Conservation (phyloP, 2,888 invertebrate genomes). For the Aleiodes alternator region DNA sequence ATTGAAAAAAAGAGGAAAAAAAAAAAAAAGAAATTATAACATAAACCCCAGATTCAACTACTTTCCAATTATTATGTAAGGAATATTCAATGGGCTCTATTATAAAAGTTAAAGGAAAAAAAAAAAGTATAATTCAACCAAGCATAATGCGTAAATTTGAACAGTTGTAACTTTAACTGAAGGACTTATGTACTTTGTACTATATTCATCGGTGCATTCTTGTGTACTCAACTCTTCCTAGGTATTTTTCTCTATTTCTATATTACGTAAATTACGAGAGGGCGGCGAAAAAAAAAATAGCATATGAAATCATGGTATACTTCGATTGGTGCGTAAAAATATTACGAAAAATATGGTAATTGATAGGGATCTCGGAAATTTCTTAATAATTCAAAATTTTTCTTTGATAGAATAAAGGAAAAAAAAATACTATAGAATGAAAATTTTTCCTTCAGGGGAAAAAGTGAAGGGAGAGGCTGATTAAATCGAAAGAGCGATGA, state of each 20-base stretch:
- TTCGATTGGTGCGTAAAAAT: conserved; percentile 45
- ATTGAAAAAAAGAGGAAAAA: conserved; percentile 7
- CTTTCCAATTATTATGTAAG: conserved; percentile 73
- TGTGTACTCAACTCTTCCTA: conserved; percentile 58
- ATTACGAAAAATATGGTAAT: conserved; percentile 45
- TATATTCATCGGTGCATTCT: conserved; percentile 48
- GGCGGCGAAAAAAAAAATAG: conserved; percentile 48
- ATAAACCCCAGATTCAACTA: conserved; percentile 62
- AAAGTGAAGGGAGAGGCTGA: too few species aligned
- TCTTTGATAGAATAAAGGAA: conserved; percentile 10
- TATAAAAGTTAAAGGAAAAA: conserved; percentile 59
- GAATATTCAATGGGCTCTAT: conserved; percentile 63
- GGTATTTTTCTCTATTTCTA: conserved; percentile 47
- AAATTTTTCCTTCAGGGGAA: background rate
- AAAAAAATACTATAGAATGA: background rate
- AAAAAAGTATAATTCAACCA: conserved; percentile 47
- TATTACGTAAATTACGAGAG: conserved; percentile 56
- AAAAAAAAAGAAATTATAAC: conserved; percentile 62
- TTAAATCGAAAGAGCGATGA: too few species aligned
- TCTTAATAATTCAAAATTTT: conserved; percentile 18
- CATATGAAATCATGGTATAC: conserved; percentile 20
- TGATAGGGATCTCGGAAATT: conserved; percentile 36
- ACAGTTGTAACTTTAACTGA: conserved; percentile 14
- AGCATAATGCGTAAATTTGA: conserved; percentile 67
- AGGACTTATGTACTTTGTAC: conserved; percentile 23